Evolutionary conservation across 2,113 vertebrate species (phyloP), one percentile per base, ranked within the genome.

Genomic region (Sebastes schlegelii): DNA sequence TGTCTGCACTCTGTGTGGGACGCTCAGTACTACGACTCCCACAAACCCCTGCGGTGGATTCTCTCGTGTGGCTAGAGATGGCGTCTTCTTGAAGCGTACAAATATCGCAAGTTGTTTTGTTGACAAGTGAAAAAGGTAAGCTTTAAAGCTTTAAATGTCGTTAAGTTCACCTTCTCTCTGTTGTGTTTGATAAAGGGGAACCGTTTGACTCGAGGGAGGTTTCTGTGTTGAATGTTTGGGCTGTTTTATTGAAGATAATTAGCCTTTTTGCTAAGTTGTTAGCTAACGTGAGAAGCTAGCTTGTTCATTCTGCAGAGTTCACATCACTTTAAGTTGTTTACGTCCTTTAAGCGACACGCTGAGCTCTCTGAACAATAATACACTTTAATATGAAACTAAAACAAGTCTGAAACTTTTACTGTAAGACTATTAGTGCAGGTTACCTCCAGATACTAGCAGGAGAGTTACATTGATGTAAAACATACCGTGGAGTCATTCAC

Each of bases 71-170:
- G 46, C 54, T 63, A 43, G 78, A 66, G 13, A 95, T 95, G 94
- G 92, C 88, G 91, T 91, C 91, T 80, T 72, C 71, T 89, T 95
- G 76, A 95, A 94, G 88, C 95, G 94, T 81, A 80, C 16, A 72
- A 1, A 42, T 23, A 83, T 86, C 91, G 90, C 70, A 89, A 58
- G 17, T 26, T 57, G 52, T 85, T 86, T 84, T 91, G 72, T 92
- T 89, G 84, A 92, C 83, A 86, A 90, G 49, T 63, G 1, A 54
- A 48, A 21, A 83, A 74, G 88, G 92, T 92, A 77, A 65, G 51
- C 4, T 63, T 21, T 71, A n/a, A 74, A 43, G 51, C 4, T 63
- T n/a, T 71, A 23, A 74, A 43, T 60, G 16, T 48, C 8, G 0
- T 34, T 6, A 19, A 1, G 2, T 0, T 0, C 5, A 2, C 0